Evolutionary conservation across 2,113 vertebrate species (phyloP).

Genomic region (Etheostoma spectabile): DNA sequence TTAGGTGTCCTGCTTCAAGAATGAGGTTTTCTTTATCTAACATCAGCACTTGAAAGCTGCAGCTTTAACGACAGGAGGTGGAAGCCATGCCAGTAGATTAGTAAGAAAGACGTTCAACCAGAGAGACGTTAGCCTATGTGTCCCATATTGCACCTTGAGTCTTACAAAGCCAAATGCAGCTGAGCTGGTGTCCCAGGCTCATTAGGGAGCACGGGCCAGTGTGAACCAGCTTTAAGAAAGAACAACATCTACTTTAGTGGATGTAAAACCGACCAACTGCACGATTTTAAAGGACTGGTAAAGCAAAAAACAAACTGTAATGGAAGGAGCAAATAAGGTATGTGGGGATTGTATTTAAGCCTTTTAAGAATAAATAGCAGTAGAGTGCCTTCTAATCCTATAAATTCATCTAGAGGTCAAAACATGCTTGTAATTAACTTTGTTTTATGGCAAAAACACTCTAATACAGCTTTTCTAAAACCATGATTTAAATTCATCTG

Average conservation of each 20-base stretch:
- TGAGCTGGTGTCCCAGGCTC: constrained; percentile 72
- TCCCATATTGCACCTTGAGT: constrained; percentile 61
- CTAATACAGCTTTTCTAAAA: constrained; percentile 2
- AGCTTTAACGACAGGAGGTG: constrained; percentile 43
- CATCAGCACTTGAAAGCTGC: constrained; percentile 46
- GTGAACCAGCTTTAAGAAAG: constrained; percentile 26
- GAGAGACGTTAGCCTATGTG: constrained; percentile 44
- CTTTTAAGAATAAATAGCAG: not conserved
- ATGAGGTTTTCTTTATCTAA: constrained; percentile 29
- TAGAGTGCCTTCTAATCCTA: not conserved
- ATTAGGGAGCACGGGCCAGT: constrained; percentile 44
- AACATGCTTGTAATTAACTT: not conserved
- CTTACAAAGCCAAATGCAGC: constrained; percentile 66
- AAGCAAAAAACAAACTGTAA: constrained; percentile 32
- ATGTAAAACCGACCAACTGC: constrained; percentile 5
- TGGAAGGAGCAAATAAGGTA: constrained; percentile 76
- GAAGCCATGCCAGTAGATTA: constrained; percentile 73
- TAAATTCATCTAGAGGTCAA: not conserved
- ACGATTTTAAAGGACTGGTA: constrained; percentile 24
- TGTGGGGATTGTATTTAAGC: constrained; percentile 22
- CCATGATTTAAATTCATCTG: constrained; percentile 26
- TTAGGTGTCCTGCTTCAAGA: not conserved
- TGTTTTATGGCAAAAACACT: constrained; percentile 8
- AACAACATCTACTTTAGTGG: constrained; percentile 30
- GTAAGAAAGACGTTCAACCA: constrained; percentile 42